phyloP scores from a whole-genome alignment of 2,888 invertebrate genomes.

The Acanthacorydalis orientalis region DNA sequence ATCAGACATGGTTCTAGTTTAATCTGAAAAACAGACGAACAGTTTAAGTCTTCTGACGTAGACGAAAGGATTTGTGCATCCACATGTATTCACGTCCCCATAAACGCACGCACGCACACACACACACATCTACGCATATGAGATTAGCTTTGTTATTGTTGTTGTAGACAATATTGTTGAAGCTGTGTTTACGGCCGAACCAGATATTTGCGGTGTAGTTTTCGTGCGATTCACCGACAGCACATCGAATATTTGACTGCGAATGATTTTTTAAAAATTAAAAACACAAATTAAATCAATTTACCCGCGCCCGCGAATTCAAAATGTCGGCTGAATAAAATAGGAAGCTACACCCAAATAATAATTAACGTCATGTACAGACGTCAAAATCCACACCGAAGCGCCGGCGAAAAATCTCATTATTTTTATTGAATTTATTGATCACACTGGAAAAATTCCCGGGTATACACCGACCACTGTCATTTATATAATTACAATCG shows the following conservation, averaged over 20 bases:
- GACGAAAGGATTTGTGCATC: not conserved
- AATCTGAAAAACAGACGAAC: not conserved
- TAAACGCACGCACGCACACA: no score
- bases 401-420: no score
- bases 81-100: no score
- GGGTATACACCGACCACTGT: no score
- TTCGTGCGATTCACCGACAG: no score
- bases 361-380: not conserved
- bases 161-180: not conserved
- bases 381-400: no score
- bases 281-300: not conserved
- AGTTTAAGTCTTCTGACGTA: no score
- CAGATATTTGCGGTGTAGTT: no score
- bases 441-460: no score
- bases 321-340: slow-evolving; percentile 5
- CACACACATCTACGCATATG: not conserved
- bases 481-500: no score
- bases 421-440: no score
- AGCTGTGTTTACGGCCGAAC: no score
- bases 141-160: not conserved
- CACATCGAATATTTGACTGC: not conserved
- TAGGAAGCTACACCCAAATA: slow-evolving; percentile 5
- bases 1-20: slow-evolving; percentile 11
- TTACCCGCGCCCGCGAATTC: slow-evolving; percentile 7
- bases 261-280: not conserved